phyloP scores from a whole-genome alignment of 92 coral and sea anemone species.

The Parazoanthus darwini region DNA sequence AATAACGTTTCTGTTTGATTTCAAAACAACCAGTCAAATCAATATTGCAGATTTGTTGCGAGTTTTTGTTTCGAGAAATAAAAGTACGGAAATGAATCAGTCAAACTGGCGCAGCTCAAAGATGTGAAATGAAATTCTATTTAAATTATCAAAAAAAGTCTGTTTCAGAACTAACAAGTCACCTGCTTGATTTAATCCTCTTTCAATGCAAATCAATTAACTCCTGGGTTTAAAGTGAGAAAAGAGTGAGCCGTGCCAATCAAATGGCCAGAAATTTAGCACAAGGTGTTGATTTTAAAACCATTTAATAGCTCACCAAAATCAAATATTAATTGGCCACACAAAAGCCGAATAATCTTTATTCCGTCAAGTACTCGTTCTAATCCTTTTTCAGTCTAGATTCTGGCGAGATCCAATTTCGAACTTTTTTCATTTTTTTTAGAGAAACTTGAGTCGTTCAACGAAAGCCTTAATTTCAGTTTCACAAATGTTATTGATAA shows the following conservation, averaged over 20 bases:
- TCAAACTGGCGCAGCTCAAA: neutral
- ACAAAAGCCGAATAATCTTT: neutral
- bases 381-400: neutral
- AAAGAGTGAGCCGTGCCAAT: neutral
- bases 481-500: too few species aligned
- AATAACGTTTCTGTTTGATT: neutral
- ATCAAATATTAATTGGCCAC: neutral
- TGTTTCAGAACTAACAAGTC: neutral
- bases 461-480: neutral
- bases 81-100: neutral
- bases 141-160: neutral
- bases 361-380: neutral
- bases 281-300: slow-evolving; percentile 12
- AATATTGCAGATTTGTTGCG: too few species aligned
- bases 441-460: neutral
- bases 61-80: neutral
- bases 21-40: neutral
- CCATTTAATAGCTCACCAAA: neutral
- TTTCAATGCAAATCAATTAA: neutral
- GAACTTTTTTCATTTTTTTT: neutral
- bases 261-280: neutral
- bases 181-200: neutral
- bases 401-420: neutral
- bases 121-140: neutral
- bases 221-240: neutral